Evolutionary conservation across 2,888 invertebrate genomes (phyloP).

Genomic region (Paralinhomoeus sp.): DNA sequence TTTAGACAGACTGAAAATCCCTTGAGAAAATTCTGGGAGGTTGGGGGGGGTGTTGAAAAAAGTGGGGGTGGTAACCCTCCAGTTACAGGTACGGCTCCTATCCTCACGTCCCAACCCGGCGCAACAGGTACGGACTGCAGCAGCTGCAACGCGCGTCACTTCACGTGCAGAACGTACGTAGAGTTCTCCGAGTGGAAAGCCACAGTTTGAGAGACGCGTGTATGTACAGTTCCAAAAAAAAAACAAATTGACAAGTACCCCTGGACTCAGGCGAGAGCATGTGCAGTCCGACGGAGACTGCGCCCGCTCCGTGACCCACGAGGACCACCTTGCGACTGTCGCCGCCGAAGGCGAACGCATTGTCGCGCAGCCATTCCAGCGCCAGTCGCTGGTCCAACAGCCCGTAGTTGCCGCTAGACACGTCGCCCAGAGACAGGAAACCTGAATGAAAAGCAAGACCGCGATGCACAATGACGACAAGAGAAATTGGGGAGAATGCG

Average conservation of each 20-base stretch:
- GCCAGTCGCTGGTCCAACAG: conserved; percentile 32
- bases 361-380: conserved; percentile 37
- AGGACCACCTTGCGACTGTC: conserved; percentile 53
- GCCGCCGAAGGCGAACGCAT: conserved; percentile 55
- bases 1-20: too few species aligned
- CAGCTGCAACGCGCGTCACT: too few species aligned
- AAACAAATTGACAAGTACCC: neutral
- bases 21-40: too few species aligned
- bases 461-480: neutral
- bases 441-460: conserved; percentile 24
- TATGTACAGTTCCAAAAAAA: neutral
- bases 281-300: conserved; percentile 30
- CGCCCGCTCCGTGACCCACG: conserved; percentile 51
- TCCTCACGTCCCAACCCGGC: too few species aligned
- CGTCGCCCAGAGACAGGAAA: conserved; percentile 33
- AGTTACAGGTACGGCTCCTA: too few species aligned
- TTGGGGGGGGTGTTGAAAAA: too few species aligned
- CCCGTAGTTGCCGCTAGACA: conserved; percentile 34
- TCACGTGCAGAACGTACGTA: too few species aligned
- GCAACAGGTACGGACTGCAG: too few species aligned
- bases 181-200: too few species aligned
- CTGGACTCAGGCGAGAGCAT: conserved; percentile 24
- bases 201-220: too few species aligned
- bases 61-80: too few species aligned
- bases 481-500: neutral